Conservation (phyloP, 2,888 invertebrate genomes). For the Lithosia quadra region DNA sequence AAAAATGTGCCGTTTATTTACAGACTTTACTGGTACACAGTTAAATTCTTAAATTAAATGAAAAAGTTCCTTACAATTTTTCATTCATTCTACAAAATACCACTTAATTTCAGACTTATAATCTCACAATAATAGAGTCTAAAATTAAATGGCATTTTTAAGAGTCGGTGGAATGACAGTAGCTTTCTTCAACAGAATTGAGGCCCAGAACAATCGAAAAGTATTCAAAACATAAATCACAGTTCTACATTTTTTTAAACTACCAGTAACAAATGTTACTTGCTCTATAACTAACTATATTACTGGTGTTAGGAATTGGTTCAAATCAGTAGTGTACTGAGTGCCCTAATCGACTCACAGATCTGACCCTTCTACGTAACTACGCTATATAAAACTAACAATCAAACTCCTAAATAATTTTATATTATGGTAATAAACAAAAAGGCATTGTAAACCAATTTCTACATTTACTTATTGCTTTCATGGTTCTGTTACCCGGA, state of each 20-base stretch:
- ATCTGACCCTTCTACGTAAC: slow-evolving; percentile 37
- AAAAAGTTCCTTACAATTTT: no score
- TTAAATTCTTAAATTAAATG: no score
- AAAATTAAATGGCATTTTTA: no score
- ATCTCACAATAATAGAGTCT: no score
- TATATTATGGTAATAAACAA: slow-evolving; percentile 47
- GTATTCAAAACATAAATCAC: no score
- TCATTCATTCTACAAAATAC: no score
- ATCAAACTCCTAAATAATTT: slow-evolving; percentile 60
- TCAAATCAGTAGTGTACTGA: neutral
- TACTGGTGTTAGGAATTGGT: slow-evolving; percentile 1
- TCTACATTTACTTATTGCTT: slow-evolving; percentile 76
- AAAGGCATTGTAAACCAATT: slow-evolving; percentile 53
- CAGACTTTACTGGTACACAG: no score
- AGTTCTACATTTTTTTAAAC: neutral
- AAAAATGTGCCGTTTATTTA: no score
- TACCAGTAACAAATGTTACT: neutral
- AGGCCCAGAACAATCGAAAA: no score
- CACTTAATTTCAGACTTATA: no score
- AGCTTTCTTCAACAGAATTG: no score
- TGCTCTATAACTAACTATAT: neutral
- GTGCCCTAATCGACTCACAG: slow-evolving; percentile 30
- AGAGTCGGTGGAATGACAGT: no score
- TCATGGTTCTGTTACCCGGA: slow-evolving; percentile 71
- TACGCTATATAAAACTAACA: slow-evolving; percentile 60